Percentiles rank a stretch among this genome's conserved stretches.
phyloP scores from a whole-genome alignment of 2,888 invertebrate species.

The Lamellibrachia satsuma region DNA sequence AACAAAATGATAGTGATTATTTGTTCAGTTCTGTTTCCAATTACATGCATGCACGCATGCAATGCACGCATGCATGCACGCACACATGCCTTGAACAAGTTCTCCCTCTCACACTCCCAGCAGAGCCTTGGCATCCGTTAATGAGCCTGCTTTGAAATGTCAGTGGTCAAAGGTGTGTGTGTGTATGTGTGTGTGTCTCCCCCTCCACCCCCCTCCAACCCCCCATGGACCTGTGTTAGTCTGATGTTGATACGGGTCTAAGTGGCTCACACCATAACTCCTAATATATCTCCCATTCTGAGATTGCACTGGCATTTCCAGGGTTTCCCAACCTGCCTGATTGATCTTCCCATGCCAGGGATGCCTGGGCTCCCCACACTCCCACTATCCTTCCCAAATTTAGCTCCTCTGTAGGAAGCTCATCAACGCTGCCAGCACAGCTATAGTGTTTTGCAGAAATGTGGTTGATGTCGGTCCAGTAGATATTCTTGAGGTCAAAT shows the following conservation, averaged over 20 bases:
- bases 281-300: constrained; percentile 5
- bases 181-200: neutral
- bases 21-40: too few relatives aligned
- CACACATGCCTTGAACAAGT: neutral
- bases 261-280: neutral
- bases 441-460: constrained; percentile 17
- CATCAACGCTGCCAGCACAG: neutral
- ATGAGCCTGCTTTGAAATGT: neutral
- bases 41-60: too few relatives aligned
- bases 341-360: neutral
- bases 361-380: neutral
- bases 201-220: neutral
- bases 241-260: neutral
- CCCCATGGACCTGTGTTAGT: neutral
- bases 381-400: neutral
- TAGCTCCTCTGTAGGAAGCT: neutral
- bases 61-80: too few relatives aligned
- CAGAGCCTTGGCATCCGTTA: neutral
- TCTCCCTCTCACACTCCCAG: neutral
- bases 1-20: too few relatives aligned
- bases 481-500: neutral
- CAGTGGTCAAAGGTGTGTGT: neutral
- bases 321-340: neutral
- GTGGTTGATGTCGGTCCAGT: neutral
- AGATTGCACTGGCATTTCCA: neutral